Percentiles rank a stretch among this genome's conserved stretches.
Evolutionary conservation across 2,113 vertebrate species (phyloP).

Genomic region (Chaetura pelagica): DNA sequence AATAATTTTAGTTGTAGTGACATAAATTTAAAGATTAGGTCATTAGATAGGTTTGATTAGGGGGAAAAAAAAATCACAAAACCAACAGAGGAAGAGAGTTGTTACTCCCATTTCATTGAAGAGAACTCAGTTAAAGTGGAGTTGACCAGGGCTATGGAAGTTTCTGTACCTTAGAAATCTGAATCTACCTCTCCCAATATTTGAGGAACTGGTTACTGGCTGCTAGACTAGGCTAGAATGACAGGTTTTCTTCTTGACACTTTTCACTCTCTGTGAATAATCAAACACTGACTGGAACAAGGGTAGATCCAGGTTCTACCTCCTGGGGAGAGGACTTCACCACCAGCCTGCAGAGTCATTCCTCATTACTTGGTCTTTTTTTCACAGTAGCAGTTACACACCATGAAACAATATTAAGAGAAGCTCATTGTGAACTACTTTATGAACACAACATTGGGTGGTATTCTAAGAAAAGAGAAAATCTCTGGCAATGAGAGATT

Average conservation of each 20-base stretch:
- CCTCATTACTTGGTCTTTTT: not conserved
- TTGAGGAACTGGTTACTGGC: not conserved
- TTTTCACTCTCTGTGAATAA: not conserved
- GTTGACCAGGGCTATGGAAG: not conserved
- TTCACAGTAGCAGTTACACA: not conserved
- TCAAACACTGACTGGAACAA: not conserved
- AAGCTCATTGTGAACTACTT: not conserved
- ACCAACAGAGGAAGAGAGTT: not conserved
- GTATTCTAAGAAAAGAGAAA: slow-evolving; percentile 28
- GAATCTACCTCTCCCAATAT: not conserved
- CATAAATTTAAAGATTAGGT: not conserved
- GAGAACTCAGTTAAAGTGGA: not conserved
- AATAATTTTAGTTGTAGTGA: not conserved
- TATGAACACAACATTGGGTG: not conserved
- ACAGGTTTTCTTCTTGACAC: not conserved
- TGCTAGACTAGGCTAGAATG: not conserved
- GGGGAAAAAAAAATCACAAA: not conserved
- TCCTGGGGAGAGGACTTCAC: not conserved
- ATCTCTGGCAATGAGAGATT: not conserved
- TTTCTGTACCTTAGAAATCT: not conserved
- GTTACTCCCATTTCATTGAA: not conserved
- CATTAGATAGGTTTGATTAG: not conserved
- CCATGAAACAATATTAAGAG: not conserved
- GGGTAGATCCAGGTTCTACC: not conserved
- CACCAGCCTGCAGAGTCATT: not conserved